Conservation (phyloP, 2,797 vertebrate species). For the Anas acuta region DNA sequence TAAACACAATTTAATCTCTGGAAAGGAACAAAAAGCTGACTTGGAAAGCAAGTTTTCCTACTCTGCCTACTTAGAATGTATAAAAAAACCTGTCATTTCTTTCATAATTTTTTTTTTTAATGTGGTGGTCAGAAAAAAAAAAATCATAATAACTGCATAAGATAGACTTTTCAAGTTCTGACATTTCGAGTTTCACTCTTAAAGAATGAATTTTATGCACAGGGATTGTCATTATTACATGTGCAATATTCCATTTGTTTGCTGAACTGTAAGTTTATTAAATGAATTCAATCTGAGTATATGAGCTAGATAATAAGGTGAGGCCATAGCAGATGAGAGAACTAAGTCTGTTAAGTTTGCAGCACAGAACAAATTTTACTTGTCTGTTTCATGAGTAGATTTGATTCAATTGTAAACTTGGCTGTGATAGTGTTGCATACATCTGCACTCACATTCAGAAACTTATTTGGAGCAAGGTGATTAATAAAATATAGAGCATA, state of each 20-base stretch:
- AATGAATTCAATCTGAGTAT: not conserved
- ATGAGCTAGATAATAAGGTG: not conserved
- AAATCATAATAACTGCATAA: not conserved
- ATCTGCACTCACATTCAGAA: not conserved
- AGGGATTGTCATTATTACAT: not conserved
- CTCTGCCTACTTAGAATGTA: not conserved
- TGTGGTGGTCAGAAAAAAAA: not conserved
- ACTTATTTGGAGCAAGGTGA: not conserved
- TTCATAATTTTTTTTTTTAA: not conserved
- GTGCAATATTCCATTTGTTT: not conserved
- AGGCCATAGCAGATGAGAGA: not conserved
- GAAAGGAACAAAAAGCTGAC: not conserved
- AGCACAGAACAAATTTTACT: not conserved
- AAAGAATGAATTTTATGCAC: not conserved
- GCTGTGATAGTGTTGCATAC: not conserved
- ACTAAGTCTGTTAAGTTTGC: not conserved
- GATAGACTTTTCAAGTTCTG: not conserved
- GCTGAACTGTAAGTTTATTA: not conserved
- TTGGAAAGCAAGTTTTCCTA: not conserved
- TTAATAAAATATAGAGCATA: not conserved
- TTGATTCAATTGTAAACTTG: not conserved
- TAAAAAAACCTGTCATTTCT: not conserved
- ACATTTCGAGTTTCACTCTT: not conserved
- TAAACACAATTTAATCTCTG: not conserved
- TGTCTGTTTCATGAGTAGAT: not conserved